Evolutionary conservation across 2,797 vertebrate genomes (phyloP).

Genomic region (Thalassophryne amazonica): DNA sequence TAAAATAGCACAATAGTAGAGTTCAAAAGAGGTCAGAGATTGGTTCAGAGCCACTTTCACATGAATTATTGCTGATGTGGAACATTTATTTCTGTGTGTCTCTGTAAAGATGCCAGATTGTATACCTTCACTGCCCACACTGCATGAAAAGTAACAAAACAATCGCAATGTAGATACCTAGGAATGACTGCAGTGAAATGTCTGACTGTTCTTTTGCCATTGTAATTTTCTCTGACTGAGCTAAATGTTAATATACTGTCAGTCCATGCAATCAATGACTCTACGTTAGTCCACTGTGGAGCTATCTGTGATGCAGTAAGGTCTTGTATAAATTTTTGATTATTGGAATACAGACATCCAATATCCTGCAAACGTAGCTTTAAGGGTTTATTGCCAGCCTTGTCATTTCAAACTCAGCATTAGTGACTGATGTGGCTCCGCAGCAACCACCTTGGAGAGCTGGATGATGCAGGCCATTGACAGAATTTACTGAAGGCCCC

Average conservation of each 20-base stretch:
- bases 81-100: too few species aligned
- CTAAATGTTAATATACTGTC: slow-evolving; percentile 21
- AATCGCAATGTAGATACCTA: too few species aligned
- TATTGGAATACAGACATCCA: slow-evolving; percentile 4
- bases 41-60: too few species aligned
- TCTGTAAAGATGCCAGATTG: too few species aligned
- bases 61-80: too few species aligned
- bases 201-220: slow-evolving; percentile 1
- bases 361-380: slow-evolving; percentile 15
- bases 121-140: too few species aligned
- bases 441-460: slow-evolving; percentile 45
- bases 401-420: slow-evolving; percentile 38
- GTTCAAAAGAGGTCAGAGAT: too few species aligned
- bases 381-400: slow-evolving; percentile 8
- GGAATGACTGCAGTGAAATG: too few species aligned
- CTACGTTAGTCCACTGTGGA: not conserved
- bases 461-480: slow-evolving; percentile 36
- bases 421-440: slow-evolving; percentile 40
- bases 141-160: too few species aligned
- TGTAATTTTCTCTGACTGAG: slow-evolving; percentile 8
- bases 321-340: slow-evolving; percentile 23
- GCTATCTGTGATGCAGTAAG: slow-evolving; percentile 2
- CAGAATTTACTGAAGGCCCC: slow-evolving; percentile 37
- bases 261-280: too few species aligned
- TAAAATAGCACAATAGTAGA: too few species aligned